phyloP scores from a whole-genome alignment of 1,140 invertebrate species.

The Aphis craccivora region DNA sequence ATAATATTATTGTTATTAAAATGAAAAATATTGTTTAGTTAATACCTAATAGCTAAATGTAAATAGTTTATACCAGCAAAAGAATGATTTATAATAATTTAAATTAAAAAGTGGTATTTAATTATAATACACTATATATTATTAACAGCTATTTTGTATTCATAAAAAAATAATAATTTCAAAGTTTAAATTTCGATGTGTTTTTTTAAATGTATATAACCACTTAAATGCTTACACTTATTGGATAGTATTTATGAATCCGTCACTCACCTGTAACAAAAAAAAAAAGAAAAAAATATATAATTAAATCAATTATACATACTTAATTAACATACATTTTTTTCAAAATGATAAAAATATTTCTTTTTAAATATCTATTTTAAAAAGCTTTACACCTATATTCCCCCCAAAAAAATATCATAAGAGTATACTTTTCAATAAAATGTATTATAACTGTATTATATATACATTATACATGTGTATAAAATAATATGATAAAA shows the following conservation, averaged over 20 bases:
- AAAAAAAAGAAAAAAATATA: background rate
- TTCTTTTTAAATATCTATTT: background rate
- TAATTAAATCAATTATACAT: background rate
- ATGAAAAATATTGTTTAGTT: background rate
- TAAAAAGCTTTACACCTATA: too few species aligned
- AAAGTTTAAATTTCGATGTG: background rate
- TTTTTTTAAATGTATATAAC: background rate
- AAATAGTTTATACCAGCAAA: background rate
- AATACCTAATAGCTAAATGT: background rate
- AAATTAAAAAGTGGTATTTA: background rate
- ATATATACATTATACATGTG: too few species aligned
- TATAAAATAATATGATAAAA: too few species aligned
- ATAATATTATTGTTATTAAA: background rate
- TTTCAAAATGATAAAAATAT: background rate
- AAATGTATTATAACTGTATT: too few species aligned
- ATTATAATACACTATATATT: background rate
- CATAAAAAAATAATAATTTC: background rate
- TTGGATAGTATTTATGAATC: background rate
- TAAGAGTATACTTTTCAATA: too few species aligned
- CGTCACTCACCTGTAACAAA: slow-evolving; percentile 23
- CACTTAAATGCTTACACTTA: background rate
- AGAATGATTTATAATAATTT: background rate
- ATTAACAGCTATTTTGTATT: background rate
- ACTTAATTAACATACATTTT: background rate
- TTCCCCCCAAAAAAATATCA: too few species aligned